Percentiles rank a stretch among this genome's conserved stretches.
phyloP scores from a whole-genome alignment of 2,113 vertebrate species.

The Carlito syrichta region DNA sequence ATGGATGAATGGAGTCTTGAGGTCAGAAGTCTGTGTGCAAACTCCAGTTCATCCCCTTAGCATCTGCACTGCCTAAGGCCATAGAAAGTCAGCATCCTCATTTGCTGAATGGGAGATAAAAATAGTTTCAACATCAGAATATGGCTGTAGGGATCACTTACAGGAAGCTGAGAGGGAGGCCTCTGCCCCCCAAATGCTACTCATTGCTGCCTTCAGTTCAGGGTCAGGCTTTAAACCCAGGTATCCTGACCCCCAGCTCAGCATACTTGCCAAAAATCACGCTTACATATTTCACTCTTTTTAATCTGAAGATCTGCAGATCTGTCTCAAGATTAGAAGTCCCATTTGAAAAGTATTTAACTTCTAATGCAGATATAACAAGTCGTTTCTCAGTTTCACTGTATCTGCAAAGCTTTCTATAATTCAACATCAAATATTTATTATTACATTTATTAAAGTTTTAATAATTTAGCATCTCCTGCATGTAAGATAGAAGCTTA shows the following conservation, averaged over 20 bases:
- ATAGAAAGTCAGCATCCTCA: neutral
- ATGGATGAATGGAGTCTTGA: neutral
- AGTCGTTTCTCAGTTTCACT: conserved; percentile 77
- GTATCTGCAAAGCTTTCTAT: conserved; percentile 82
- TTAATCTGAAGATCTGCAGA: neutral
- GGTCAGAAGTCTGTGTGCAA: neutral
- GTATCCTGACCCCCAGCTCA: neutral
- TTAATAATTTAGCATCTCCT: conserved; percentile 84
- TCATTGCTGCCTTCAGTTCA: fast-evolving
- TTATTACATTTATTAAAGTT: conserved; percentile 87
- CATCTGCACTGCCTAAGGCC: neutral
- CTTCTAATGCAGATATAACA: conserved; percentile 79
- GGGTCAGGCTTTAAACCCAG: neutral
- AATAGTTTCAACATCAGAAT: neutral
- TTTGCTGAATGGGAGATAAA: neutral
- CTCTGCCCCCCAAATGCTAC: neutral
- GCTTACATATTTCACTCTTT: neutral
- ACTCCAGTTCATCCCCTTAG: neutral
- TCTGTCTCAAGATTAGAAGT: conserved; percentile 8
- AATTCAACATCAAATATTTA: conserved; percentile 89
- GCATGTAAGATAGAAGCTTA: conserved; percentile 68
- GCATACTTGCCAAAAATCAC: neutral
- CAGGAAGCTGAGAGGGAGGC: neutral
- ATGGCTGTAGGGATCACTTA: neutral
- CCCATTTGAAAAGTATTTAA: conserved; percentile 69